Conservation (phyloP, 2,888 invertebrate species). For the Andrena hattorfiana region DNA sequence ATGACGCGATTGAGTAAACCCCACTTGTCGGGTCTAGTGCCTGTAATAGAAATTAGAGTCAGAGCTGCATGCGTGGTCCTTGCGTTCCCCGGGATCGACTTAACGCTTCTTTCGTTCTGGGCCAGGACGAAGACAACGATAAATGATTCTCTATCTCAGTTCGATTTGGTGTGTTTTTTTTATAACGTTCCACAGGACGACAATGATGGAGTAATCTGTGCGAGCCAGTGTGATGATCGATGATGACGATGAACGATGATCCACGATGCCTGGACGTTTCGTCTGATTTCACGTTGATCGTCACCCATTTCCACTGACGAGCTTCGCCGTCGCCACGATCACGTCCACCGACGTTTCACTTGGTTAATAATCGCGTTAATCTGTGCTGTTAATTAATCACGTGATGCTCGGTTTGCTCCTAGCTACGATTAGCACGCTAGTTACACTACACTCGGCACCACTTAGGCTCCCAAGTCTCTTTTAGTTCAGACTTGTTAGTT, state of each 20-base stretch:
- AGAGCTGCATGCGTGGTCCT: constrained; percentile 51
- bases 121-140: constrained; percentile 25
- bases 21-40: constrained; percentile 80
- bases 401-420: not conserved
- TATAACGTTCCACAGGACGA: constrained; percentile 30
- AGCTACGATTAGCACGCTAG: not conserved
- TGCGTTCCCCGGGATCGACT: constrained; percentile 11
- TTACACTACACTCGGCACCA: not conserved
- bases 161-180: not conserved
- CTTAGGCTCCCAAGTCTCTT: not conserved
- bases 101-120: constrained; percentile 12
- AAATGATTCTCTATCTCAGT: constrained; percentile 1
- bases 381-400: constrained; percentile 29
- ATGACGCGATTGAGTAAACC: constrained; percentile 78
- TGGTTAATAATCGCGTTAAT: constrained; percentile 35
- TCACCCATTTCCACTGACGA: constrained; percentile 22
- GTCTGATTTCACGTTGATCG: constrained; percentile 32
- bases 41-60: constrained; percentile 79
- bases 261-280: constrained; percentile 39
- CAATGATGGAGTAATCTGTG: constrained; percentile 42
- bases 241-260: constrained; percentile 56
- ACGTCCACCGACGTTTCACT: constrained; percentile 49
- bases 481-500: not conserved
- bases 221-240: constrained; percentile 43
- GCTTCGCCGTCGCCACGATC: constrained; percentile 31